A percentile compares a stretch with the other conserved stretches of the same genome.
Conservation (phyloP, 2,113 vertebrate genomes). For the Misgurnus anguillicaudatus region DNA sequence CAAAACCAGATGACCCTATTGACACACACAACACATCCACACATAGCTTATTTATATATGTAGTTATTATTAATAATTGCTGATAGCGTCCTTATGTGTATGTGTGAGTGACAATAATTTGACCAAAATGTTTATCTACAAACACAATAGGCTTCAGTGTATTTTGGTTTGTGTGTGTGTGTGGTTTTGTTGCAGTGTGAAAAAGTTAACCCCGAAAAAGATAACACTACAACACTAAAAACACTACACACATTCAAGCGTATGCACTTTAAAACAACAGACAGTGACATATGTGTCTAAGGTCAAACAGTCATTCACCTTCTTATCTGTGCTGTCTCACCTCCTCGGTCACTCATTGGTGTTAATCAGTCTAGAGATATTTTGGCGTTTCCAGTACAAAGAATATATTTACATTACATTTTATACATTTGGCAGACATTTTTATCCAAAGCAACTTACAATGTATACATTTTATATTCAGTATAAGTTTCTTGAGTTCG, state of each 20-base stretch:
- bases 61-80: neutral
- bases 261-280: slow-evolving; percentile 6
- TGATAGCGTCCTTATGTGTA: neutral
- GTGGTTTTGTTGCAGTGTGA: neutral
- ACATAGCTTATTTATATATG: neutral
- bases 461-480: too few relatives aligned
- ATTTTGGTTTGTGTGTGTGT: neutral
- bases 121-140: neutral
- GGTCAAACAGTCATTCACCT: slow-evolving; percentile 40
- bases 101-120: neutral
- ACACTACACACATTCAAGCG: slow-evolving; percentile 28
- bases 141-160: slow-evolving; percentile 7
- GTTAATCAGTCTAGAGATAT: neutral
- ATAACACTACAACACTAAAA: slow-evolving; percentile 3
- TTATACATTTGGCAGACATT: too few relatives aligned
- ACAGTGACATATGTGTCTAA: slow-evolving; percentile 43
- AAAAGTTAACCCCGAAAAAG: neutral
- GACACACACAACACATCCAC: neutral
- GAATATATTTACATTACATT: neutral
- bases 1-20: neutral
- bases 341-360: slow-evolving; percentile 11
- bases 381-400: slow-evolving; percentile 23
- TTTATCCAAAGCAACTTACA: too few relatives aligned
- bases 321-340: slow-evolving; percentile 33
- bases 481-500: too few relatives aligned